Conservation (phyloP, 2,113 vertebrate genomes). For the Pituophis catenifer region DNA sequence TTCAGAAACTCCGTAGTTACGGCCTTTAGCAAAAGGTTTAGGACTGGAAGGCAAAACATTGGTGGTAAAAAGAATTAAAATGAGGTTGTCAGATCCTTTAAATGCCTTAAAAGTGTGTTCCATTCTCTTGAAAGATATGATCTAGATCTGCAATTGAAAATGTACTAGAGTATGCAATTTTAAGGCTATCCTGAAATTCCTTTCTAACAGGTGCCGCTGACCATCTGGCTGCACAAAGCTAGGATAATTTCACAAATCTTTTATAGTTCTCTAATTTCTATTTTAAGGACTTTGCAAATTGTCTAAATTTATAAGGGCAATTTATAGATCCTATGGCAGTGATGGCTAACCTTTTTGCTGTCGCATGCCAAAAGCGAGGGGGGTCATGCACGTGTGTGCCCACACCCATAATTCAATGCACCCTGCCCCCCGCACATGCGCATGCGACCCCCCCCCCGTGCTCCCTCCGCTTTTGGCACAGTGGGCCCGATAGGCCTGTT, state of each 20-base stretch:
- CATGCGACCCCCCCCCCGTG: too few relatives aligned
- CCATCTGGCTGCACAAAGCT: not conserved
- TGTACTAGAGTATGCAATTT: not conserved
- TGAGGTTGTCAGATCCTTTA: not conserved
- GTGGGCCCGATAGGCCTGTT: too few relatives aligned
- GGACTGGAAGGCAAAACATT: not conserved
- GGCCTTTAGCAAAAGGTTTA: not conserved
- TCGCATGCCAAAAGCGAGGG: too few relatives aligned
- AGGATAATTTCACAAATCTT: not conserved
- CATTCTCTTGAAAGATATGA: not conserved
- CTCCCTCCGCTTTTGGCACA: too few relatives aligned
- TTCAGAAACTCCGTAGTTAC: not conserved
- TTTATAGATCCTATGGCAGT: not conserved
- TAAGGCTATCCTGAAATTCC: not conserved
- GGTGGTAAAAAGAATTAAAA: not conserved
- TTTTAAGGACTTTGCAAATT: not conserved
- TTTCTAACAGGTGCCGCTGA: not conserved
- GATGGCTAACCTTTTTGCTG: too few relatives aligned
- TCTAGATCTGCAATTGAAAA: not conserved
- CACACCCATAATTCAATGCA: too few relatives aligned
- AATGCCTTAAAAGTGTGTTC: not conserved
- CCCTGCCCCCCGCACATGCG: too few relatives aligned
- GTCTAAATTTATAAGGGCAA: not conserved
- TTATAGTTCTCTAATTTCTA: not conserved
- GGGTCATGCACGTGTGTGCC: too few relatives aligned